A percentile compares a stretch with the other conserved stretches of the same genome.
These are phyloP conservation scores for Camponotus floridanus DNA, from an alignment of 1,140 invertebrate species.

Conservation along the genomic window DNA sequence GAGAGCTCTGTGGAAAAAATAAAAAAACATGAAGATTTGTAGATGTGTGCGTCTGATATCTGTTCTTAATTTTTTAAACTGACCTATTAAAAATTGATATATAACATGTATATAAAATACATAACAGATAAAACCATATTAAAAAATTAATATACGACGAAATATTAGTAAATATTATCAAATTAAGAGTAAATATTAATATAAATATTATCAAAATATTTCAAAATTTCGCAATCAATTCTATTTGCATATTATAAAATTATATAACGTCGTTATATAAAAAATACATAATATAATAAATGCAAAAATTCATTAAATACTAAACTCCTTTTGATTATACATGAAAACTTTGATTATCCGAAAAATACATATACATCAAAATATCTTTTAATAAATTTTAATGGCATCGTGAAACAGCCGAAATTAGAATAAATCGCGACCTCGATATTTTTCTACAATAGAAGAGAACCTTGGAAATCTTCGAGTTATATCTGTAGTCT, in stretches of 20 bases:
- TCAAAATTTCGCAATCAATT: not conserved
- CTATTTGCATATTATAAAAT: not conserved
- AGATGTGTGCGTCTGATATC: no score
- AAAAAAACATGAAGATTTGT: not conserved
- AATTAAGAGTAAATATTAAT: no score
- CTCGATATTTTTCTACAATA: conserved; percentile 23
- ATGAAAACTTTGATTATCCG: no score
- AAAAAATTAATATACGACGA: not conserved
- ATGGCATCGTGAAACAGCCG: not conserved
- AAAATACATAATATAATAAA: not conserved
- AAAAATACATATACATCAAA: not conserved
- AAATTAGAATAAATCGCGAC: conserved; percentile 45
- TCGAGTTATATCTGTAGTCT: not conserved
- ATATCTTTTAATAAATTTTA: not conserved
- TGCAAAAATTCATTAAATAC: not conserved
- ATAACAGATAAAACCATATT: not conserved
- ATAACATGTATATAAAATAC: not conserved
- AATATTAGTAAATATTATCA: not conserved
- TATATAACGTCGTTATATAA: no score
- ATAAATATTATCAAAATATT: not conserved
- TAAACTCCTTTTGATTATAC: not conserved
- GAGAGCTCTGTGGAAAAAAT: conserved; percentile 52
- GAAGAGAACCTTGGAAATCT: not conserved
- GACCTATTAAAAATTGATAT: not conserved
- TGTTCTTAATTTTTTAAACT: not conserved